Base-by-base conservation (phyloP, 2,888 invertebrate genomes). In the Furcula furcula region DNA sequence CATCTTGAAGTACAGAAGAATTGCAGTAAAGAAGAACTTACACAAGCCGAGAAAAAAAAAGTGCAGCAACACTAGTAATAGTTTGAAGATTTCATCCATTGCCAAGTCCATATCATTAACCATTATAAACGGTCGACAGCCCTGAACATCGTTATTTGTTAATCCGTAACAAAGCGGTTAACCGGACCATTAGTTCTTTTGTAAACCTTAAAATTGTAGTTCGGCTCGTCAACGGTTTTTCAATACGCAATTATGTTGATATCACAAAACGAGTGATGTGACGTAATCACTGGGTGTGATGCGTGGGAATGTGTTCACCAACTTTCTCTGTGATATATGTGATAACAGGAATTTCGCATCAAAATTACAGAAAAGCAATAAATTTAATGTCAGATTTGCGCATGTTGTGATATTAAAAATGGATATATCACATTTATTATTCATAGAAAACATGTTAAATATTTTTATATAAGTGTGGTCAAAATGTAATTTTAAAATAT, bases 111-210 rank as follows among this genome's bases (percentile, higher is more conserved):
- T n/a, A n/a, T 11, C 7, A 11, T 12, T 23, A 7, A 2, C 9
- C 4, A 22, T 22, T 22, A 2, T n/a, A 22, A 65, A 32, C 18
- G 2, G 55, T 34, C 3, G 31, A 29, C 42, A 60, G 16, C 58
- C 56, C 56, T 56, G 45, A 25, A 25, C 25, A 61, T 60, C 61
- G 58, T 58, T 64, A 57, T 56, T 56, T 55, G 65, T 73, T 62
- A 71, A 72, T 57, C 63, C 48, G 52, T 65, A 65, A 76, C 78
- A 76, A 79, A 74, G 65, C 68, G 55, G 71, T 73, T 78, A 76
- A 74, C 72, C 72, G 82, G 74, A 55, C 75, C 82, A 83, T 85
- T 85, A 78, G 71, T 68, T 77, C 72, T 71, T 74, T 71, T 76
- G 59, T 76, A 68, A 51, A 29, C 49, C 40, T 46, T 44, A 36